These are phyloP conservation scores for Ranitomeya imitator DNA, from an alignment of 2,113 vertebrate species.

Conservation along the genomic window DNA sequence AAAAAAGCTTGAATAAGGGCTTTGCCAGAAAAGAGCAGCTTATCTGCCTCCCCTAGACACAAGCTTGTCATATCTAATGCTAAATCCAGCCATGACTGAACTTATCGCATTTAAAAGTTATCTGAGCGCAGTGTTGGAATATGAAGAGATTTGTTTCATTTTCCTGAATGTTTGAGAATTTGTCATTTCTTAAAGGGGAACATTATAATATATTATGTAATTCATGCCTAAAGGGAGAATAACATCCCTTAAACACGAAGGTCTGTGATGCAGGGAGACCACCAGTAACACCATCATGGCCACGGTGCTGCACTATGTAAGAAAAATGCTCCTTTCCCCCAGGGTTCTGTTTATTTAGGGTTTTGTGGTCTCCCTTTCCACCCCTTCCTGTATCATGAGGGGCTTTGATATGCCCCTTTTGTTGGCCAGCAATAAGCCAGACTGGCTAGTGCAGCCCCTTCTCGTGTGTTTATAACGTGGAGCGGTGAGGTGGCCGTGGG, in stretches of 20 bases:
- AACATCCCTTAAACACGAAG: background rate
- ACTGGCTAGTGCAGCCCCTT: no score
- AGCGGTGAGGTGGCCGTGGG: no score
- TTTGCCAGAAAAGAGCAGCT: slow-evolving; percentile 16
- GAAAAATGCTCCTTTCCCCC: no score
- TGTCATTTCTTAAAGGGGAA: background rate
- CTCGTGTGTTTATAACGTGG: no score
- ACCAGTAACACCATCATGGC: no score
- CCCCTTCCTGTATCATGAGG: no score
- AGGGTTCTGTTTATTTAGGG: no score
- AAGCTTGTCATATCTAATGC: slow-evolving; percentile 23
- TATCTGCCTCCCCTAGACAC: slow-evolving; percentile 29
- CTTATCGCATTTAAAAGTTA: slow-evolving; percentile 19
- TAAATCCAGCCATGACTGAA: slow-evolving; percentile 25
- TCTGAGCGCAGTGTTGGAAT: background rate
- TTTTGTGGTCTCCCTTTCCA: no score
- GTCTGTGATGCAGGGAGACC: background rate
- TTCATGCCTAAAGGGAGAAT: background rate
- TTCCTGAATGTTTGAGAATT: background rate
- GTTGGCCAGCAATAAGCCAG: no score
- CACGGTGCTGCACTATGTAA: no score
- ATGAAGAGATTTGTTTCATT: slow-evolving; percentile 15
- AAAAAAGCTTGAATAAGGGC: slow-evolving; percentile 7
- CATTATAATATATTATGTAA: slow-evolving; percentile 4
- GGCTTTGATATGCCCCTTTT: no score